phyloP scores from a whole-genome alignment of 2,888 invertebrate genomes.

The Drosophila prostipennis region DNA sequence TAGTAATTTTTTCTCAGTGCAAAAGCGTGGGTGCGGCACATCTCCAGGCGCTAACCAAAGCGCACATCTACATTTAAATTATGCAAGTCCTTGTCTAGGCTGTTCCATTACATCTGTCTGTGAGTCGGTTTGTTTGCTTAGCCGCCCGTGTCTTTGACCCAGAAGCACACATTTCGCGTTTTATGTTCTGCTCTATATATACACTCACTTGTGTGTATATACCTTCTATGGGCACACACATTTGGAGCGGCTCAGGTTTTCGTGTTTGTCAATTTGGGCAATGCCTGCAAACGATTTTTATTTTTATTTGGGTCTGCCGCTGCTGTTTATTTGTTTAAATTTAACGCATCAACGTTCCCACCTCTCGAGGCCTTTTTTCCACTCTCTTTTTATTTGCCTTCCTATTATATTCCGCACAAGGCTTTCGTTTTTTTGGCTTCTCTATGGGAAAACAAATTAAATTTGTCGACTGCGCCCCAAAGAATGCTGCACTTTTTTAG shows the following conservation, averaged over 20 bases:
- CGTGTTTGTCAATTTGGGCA: constrained; percentile 46
- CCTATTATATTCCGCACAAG: constrained; percentile 61
- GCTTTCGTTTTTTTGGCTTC: constrained; percentile 23
- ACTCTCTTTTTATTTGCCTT: constrained; percentile 52
- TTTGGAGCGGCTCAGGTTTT: constrained; percentile 58
- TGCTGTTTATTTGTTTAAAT: constrained; percentile 78
- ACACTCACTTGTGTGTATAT: constrained; percentile 10
- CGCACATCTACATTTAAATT: constrained; percentile 79
- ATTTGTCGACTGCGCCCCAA: constrained; percentile 6
- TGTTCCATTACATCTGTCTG: constrained; percentile 47
- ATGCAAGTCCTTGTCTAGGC: constrained; percentile 68
- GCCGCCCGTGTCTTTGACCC: constrained; percentile 74
- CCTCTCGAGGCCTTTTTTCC: constrained; percentile 5
- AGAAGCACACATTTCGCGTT: constrained; percentile 75
- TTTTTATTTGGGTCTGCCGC: constrained; percentile 68
- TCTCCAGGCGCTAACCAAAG: constrained; percentile 76
- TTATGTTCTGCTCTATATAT: constrained; percentile 49
- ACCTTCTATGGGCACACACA: constrained; percentile 22
- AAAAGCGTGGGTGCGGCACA: constrained; percentile 51
- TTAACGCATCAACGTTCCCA: constrained; percentile 60
- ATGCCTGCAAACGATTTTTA: constrained; percentile 55
- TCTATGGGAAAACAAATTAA: constrained; percentile 9
- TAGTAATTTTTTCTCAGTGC: not conserved
- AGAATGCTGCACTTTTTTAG: not conserved
- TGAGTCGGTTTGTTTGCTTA: constrained; percentile 52